phyloP scores from a whole-genome alignment of 2,797 vertebrate species.

The Cyclura pinguis region DNA sequence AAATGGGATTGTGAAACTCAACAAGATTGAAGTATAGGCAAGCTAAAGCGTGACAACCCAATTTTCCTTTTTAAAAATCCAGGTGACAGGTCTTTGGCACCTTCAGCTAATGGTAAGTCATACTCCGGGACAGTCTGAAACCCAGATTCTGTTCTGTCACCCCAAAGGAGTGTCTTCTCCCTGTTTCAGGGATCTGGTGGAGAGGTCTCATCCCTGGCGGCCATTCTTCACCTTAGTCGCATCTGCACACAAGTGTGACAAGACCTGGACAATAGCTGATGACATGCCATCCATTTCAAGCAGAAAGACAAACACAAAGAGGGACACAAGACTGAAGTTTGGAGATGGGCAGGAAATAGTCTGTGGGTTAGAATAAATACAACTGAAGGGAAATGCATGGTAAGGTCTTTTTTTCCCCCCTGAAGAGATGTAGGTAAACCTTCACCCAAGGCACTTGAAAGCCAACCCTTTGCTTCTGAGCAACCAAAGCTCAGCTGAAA shows the following conservation, averaged over 20 bases:
- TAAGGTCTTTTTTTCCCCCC: background rate
- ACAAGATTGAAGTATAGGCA: background rate
- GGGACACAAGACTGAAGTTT: background rate
- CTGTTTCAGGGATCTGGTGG: too few relatives aligned
- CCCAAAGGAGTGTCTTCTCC: background rate
- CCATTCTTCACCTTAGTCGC: background rate
- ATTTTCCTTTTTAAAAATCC: background rate
- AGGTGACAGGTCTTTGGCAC: background rate
- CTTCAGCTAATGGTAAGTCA: background rate
- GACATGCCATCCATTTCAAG: background rate
- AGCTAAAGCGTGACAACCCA: background rate
- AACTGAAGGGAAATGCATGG: background rate
- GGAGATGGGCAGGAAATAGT: too few relatives aligned
- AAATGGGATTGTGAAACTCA: background rate
- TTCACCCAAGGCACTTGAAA: background rate
- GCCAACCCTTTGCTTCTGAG: slow-evolving; percentile 7
- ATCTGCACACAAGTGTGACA: too few relatives aligned
- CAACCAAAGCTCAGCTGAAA: slow-evolving; percentile 24
- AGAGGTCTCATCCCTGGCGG: background rate
- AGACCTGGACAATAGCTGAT: too few relatives aligned
- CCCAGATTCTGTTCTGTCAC: background rate
- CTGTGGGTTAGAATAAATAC: background rate
- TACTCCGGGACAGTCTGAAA: background rate
- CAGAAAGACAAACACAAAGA: background rate
- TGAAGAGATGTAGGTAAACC: background rate